Evolutionary conservation across 2,113 vertebrate species (phyloP), one percentile per base, ranked within the genome.

Genomic region (Neofelis nebulosa): DNA sequence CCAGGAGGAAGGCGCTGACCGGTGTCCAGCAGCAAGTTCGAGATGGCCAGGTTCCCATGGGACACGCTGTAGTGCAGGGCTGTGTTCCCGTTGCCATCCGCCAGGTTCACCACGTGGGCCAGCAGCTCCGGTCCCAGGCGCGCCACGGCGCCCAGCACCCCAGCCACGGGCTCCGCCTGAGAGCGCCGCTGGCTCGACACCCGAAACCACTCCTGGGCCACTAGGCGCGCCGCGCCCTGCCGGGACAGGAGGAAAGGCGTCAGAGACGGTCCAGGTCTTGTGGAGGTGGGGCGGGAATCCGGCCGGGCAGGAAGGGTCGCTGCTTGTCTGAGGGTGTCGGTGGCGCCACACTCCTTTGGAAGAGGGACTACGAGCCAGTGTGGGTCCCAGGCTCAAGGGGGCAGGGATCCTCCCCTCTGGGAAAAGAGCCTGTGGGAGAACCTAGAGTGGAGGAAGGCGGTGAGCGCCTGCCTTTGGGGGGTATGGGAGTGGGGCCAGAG

Each of bases 41-140:
- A 99, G 0, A 99, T 99, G 14, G 98, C 95, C 84, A 99, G 99
- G 98, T 99, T 99, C 98, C 99, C 99, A 97, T 99, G 99, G 4
- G 99, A 99, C 80, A 99, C 99, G 0, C 99, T 99, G 99, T 99
- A 99, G 99, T 99, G 99, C 52, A 99, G 98, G 57, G 99, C 99
- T 0, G 99, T 99, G 99, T 99, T 99, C 63, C 99, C 99, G 0
- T 99, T 99, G 45, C 99, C 99, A 0, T 99, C 99, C 0, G 99
- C 99, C 99, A 99, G 99, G 98, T 99, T 99, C 97, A 99, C 99
- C 16, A 99, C 98, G 0, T 99, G 99, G 9, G 98, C 95, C 98
- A 99, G 98, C 89, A 99, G 98, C 27, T 98, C 97, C 0, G 99
- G 98, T 0, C 99, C 99, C 97, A 99, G 95, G 97, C 99, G 99